Conservation (phyloP, 2,797 vertebrate genomes). For the Sebastolobus alascanus region DNA sequence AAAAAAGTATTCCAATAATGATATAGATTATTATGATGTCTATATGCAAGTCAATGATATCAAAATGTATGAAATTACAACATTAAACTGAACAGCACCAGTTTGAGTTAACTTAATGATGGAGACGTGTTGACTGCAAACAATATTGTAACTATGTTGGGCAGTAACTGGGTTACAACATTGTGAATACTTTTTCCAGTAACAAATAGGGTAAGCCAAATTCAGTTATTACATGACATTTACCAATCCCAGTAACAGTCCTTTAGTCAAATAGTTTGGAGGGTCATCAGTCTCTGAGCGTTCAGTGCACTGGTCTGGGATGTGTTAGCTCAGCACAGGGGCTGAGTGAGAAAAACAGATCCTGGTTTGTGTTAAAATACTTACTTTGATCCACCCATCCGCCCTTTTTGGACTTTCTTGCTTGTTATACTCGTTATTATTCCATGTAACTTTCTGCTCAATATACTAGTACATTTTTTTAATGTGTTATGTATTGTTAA, state of each 20-base stretch:
- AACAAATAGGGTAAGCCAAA: background rate
- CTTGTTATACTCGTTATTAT: too few species aligned
- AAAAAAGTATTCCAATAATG: slow-evolving; percentile 12
- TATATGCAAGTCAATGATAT: background rate
- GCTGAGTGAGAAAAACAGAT: too few species aligned
- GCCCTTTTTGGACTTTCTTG: too few species aligned
- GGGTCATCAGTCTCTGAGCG: background rate
- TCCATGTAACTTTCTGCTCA: too few species aligned
- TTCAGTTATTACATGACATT: background rate
- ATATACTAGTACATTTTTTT: too few species aligned
- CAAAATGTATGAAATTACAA: slow-evolving; percentile 9
- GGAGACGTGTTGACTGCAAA: background rate
- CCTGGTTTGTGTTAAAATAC: too few species aligned
- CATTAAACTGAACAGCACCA: background rate
- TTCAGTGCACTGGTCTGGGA: background rate
- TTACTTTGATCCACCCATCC: too few species aligned
- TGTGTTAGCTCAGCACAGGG: background rate
- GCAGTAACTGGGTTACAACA: background rate
- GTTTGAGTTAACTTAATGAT: background rate
- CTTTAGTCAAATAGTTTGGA: background rate
- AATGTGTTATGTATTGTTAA: too few species aligned
- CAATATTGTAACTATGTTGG: background rate
- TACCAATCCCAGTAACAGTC: background rate
- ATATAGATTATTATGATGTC: slow-evolving; percentile 9
- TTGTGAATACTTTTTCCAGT: background rate